Evolutionary conservation across 2,888 invertebrate genomes (phyloP), one percentile per base, ranked within the genome.

Genomic region (Andricus quercusramuli): DNA sequence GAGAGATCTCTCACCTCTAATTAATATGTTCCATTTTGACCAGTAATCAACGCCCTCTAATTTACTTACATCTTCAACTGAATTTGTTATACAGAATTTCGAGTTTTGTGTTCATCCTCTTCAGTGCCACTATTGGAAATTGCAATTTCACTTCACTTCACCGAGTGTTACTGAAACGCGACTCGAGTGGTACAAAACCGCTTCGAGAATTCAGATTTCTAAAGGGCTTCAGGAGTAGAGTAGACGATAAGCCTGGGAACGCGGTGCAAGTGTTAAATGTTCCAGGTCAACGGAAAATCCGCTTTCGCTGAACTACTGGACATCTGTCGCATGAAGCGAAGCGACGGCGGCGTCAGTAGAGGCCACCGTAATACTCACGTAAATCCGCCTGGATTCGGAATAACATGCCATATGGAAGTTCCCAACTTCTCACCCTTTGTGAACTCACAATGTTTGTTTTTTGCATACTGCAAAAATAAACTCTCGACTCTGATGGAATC

Each of bases 191-290:
- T 15, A 9, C 32, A 32, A 65, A 25, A 68, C 77, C 44, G 67
- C 47, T 68, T 59, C 25, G 81, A 47, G 78, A 81, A 78, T 81
- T 25, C 59, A 17, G 67, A 56, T 82, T 79, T 70, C 64, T 37
- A 62, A 37, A 74, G 37, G 66, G n/a, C 41, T 22, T 47, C 51
- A 65, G 44, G 62, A 17, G 59, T 56, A 56, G 67, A 25, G 56
- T 56, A 77, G 77, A 81, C 78, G 79, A 81, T 81, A 81, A 81
- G 78, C 79, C 78, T 79, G 74, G 22, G 56, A 79, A 67, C 77
- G 77, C 68, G 81, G 32, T 77, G 77, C 64, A 78, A 80, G 80
- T 78, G 80, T 77, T 67, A 80, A 80, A 67, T 81, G 81, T 77
- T 37, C 77, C 77, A 68, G 77, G 64, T 64, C 56, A 74, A 44